These are phyloP conservation scores for Drosophila tsacasi DNA, from an alignment of 1,140 invertebrate species.

Conservation along the genomic window DNA sequence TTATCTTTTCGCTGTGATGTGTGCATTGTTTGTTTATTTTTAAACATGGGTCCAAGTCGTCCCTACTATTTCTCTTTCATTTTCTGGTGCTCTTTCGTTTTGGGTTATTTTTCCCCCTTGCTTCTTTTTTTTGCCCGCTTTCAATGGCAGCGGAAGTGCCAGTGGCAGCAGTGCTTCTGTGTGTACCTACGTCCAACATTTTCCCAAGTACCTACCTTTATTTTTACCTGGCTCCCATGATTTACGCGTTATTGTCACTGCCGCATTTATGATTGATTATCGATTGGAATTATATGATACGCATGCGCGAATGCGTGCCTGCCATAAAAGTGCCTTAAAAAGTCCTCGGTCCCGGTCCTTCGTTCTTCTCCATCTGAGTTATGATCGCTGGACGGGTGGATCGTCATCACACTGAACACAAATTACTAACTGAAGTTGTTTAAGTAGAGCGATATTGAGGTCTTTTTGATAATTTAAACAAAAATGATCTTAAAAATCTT, in stretches of 20 bases:
- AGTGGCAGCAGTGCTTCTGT: conserved; percentile 40
- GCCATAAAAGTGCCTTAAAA: conserved; percentile 43
- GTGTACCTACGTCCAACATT: conserved; percentile 19
- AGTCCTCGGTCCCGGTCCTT: conserved; percentile 7
- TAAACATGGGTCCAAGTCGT: conserved; percentile 63
- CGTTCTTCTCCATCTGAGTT: conserved; percentile 43
- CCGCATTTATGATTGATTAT: conserved; percentile 84
- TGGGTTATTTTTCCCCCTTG: neutral
- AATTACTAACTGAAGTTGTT: neutral
- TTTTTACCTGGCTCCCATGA: conserved; percentile 64
- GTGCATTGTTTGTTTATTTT: conserved; percentile 80
- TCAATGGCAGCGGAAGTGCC: conserved; percentile 74
- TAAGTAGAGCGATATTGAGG: too few species aligned
- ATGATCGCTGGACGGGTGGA: conserved; percentile 39
- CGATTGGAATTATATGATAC: conserved; percentile 81
- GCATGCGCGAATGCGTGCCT: conserved; percentile 82
- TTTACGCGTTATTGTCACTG: conserved; percentile 83
- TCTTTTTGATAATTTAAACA: neutral
- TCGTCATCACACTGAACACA: conserved; percentile 5
- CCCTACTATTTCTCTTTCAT: conserved; percentile 22
- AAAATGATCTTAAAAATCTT: neutral
- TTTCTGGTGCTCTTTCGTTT: conserved; percentile 25
- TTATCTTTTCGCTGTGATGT: conserved; percentile 46
- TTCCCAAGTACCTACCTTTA: conserved; percentile 23
- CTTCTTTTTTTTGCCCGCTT: conserved; percentile 48